phyloP scores from a whole-genome alignment of 2,888 invertebrate species.

The Atrina japonica region DNA sequence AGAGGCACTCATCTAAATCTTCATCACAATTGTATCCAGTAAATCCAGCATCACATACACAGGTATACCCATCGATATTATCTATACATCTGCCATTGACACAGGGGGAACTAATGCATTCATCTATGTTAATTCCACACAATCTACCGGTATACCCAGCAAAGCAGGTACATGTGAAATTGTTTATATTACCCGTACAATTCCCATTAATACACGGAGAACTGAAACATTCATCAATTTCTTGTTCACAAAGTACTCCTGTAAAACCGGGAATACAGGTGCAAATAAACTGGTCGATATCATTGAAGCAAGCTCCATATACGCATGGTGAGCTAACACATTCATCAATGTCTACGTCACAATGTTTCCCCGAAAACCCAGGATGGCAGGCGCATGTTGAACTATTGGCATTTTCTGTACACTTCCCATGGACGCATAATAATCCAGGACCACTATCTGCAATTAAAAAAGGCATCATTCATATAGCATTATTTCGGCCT shows the following conservation, averaged over 20 bases:
- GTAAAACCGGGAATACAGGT: not conserved
- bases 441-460: too few species aligned
- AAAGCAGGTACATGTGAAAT: not conserved
- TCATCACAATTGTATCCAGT: slow-evolving; percentile 5
- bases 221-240: not conserved
- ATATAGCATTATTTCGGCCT: too few species aligned
- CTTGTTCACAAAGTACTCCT: not conserved
- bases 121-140: slow-evolving; percentile 13
- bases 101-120: slow-evolving; percentile 16
- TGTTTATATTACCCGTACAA: not conserved
- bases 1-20: too few species aligned
- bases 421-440: not conserved
- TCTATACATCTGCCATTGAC: slow-evolving; percentile 1
- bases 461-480: too few species aligned
- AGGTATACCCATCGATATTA: not conserved
- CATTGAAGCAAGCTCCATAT: not conserved
- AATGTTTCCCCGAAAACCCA: slow-evolving; percentile 2
- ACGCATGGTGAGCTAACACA: slow-evolving; percentile 6
- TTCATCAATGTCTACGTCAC: slow-evolving; percentile 7
- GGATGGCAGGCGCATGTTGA: not conserved
- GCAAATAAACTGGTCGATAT: not conserved
- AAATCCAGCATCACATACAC: slow-evolving; percentile 3
- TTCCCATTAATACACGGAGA: slow-evolving; percentile 1
- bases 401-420: not conserved
- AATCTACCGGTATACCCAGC: not conserved